Evolutionary conservation across 2,888 invertebrate genomes (phyloP).

Genomic region (Brenthis ino): DNA sequence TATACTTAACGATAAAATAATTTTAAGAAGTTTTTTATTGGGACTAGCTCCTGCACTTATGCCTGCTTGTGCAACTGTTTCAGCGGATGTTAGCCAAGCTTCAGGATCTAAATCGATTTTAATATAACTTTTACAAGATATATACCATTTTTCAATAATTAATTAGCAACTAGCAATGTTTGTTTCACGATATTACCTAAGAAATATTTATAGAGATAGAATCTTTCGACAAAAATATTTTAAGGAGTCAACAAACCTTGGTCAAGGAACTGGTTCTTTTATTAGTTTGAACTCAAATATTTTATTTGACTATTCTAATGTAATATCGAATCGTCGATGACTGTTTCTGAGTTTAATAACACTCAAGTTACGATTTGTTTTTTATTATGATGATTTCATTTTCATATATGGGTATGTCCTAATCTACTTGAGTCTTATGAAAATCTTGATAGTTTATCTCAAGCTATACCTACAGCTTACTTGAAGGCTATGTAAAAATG

Average conservation of each 20-base stretch:
- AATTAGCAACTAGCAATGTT: constrained; percentile 10
- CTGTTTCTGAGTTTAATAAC: constrained; percentile 40
- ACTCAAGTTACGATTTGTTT: constrained; percentile 32
- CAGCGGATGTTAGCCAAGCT: background rate
- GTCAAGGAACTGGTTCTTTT: constrained; percentile 67
- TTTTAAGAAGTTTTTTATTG: background rate
- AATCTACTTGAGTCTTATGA: constrained; percentile 11
- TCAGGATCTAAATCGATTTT: background rate
- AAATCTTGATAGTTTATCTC: constrained; percentile 3
- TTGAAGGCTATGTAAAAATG: too few relatives aligned
- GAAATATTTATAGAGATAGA: constrained; percentile 50
- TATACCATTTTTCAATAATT: background rate
- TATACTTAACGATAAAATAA: constrained; percentile 9
- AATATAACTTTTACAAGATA: background rate
- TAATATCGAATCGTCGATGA: constrained; percentile 41
- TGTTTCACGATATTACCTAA: constrained; percentile 29
- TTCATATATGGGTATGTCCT: constrained; percentile 9
- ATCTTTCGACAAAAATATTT: constrained; percentile 60
- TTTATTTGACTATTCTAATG: constrained; percentile 60
- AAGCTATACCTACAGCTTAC: too few relatives aligned
- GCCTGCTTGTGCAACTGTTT: background rate
- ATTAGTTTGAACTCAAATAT: constrained; percentile 75
- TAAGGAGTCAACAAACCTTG: constrained; percentile 76
- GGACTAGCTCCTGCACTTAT: background rate
- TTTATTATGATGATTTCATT: constrained; percentile 28